Percentiles rank a stretch among this genome's conserved stretches.
These are phyloP conservation scores for Cheilosia impressa DNA, from an alignment of 2,888 invertebrate genomes.

Conservation along the genomic window DNA sequence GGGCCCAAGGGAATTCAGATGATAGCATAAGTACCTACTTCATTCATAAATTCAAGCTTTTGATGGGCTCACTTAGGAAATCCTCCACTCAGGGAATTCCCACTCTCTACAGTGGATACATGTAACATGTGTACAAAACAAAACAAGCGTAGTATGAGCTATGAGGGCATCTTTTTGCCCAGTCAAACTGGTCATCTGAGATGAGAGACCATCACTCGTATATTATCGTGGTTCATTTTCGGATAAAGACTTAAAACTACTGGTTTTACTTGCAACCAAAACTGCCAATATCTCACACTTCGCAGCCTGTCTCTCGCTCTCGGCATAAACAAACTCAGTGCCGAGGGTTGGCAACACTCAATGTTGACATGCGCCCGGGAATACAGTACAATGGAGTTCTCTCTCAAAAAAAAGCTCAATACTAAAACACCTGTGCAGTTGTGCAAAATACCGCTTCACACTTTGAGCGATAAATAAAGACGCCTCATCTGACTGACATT, in stretches of 20 bases:
- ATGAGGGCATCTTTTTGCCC: too few relatives aligned
- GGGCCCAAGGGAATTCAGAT: background rate
- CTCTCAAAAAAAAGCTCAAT: slow-evolving; percentile 44
- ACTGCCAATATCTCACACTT: too few relatives aligned
- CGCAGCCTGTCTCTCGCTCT: too few relatives aligned
- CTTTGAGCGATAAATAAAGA: slow-evolving; percentile 9
- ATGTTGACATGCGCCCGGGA: too few relatives aligned
- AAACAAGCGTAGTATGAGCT: too few relatives aligned
- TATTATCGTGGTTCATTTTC: too few relatives aligned
- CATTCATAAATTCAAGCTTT: background rate
- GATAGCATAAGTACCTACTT: background rate
- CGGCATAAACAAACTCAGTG: too few relatives aligned
- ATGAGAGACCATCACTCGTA: too few relatives aligned
- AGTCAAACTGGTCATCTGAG: too few relatives aligned
- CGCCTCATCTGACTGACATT: background rate
- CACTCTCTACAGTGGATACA: background rate
- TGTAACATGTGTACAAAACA: too few relatives aligned
- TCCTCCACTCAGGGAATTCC: background rate
- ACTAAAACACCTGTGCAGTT: slow-evolving; percentile 19
- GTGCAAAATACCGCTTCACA: slow-evolving; percentile 19
- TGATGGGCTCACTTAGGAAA: background rate
- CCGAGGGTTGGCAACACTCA: slow-evolving; percentile 20
- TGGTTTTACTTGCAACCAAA: too few relatives aligned
- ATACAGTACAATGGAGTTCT: background rate
- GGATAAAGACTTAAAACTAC: too few relatives aligned